Conservation (phyloP, 2,797 vertebrate genomes). For the Tangara arthus region DNA sequence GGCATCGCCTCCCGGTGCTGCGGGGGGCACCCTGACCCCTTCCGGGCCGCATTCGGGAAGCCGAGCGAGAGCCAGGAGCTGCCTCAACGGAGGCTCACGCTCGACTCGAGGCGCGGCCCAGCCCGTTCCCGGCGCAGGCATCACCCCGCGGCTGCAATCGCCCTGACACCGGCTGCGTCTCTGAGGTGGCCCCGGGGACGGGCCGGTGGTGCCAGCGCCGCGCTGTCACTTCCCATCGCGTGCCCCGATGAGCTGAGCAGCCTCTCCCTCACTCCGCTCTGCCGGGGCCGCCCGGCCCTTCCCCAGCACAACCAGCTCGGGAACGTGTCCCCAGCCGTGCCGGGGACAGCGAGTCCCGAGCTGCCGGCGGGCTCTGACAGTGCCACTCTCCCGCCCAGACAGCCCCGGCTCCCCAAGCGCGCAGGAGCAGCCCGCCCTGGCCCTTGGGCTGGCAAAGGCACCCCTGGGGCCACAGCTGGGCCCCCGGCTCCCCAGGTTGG, state of each 20-base stretch:
- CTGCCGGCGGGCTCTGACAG: rapidly evolving
- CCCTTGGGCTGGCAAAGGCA: not conserved
- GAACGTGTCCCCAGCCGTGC: not conserved
- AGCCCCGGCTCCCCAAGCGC: rapidly evolving
- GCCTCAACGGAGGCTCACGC: not conserved
- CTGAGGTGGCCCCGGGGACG: not conserved
- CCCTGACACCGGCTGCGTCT: not conserved
- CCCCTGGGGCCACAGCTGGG: not conserved
- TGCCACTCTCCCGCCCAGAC: rapidly evolving
- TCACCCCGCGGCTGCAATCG: not conserved
- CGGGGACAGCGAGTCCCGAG: not conserved
- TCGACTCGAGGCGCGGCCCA: rapidly evolving
- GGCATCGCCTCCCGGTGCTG: rapidly evolving
- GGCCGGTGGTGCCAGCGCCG: not conserved
- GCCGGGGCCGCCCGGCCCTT: not conserved
- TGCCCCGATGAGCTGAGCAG: not conserved
- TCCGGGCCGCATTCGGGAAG: rapidly evolving
- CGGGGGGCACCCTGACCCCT: rapidly evolving
- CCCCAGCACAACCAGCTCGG: rapidly evolving
- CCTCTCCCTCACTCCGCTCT: rapidly evolving
- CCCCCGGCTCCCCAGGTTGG: rapidly evolving
- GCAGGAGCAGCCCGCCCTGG: not conserved
- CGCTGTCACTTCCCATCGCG: not conserved
- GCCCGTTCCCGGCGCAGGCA: rapidly evolving
- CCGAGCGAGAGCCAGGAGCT: not conserved